These are phyloP conservation scores for Elephas maximus DNA, from an alignment of 2,113 vertebrate genomes.

Conservation along the genomic window DNA sequence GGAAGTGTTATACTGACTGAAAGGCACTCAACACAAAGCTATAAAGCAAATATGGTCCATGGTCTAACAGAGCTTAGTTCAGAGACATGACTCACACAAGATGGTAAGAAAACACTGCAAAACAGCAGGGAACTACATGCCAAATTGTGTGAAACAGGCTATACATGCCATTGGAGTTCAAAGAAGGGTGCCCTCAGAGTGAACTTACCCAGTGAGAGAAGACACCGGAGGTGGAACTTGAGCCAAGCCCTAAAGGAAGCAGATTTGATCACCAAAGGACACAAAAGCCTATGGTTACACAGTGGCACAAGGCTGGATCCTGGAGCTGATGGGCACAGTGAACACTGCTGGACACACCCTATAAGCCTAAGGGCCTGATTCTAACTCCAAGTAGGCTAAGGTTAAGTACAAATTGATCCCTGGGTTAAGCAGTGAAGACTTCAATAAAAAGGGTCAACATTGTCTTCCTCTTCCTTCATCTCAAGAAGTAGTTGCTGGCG, in stretches of 20 bases:
- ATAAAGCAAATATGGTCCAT: neutral
- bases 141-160: neutral
- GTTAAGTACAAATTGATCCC: neutral
- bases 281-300: neutral
- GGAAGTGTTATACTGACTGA: neutral
- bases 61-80: neutral
- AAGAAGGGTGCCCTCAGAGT: neutral
- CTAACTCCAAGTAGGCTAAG: constrained; percentile 21
- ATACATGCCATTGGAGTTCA: neutral
- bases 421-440: neutral
- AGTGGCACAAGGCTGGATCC: neutral
- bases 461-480: constrained; percentile 22
- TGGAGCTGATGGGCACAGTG: neutral
- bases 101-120: constrained; percentile 9
- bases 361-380: neutral
- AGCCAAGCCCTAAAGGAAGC: neutral
- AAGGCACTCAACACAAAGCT: constrained; percentile 8
- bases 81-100: neutral
- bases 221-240: neutral
- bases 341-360: neutral
- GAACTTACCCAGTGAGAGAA: neutral
- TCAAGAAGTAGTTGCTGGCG: neutral
- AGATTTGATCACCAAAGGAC: constrained; percentile 2
- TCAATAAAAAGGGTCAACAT: neutral
- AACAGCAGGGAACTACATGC: neutral